Evolutionary conservation across 1,140 invertebrate species (phyloP).

Genomic region (Papilio polyxenes): DNA sequence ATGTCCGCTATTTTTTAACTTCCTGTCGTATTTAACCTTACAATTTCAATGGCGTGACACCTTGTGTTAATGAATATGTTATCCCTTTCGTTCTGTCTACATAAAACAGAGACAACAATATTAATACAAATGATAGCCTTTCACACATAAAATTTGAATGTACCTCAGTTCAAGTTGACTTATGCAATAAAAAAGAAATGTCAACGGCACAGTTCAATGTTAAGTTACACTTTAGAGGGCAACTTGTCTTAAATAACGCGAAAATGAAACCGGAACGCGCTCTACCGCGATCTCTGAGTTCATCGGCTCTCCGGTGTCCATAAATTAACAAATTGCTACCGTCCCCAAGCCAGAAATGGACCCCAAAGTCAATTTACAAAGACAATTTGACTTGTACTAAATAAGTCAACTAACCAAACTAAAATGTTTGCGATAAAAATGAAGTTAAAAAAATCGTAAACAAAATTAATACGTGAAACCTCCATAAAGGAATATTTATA

Average conservation of each 20-base stretch:
- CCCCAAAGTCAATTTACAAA: neutral
- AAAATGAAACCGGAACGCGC: conserved; percentile 47
- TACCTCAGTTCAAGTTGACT: neutral
- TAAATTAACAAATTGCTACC: conserved; percentile 33
- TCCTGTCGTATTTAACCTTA: neutral
- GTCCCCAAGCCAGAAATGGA: conserved; percentile 14
- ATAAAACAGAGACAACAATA: too few species aligned
- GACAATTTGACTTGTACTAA: neutral
- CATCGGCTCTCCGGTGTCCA: conserved; percentile 28
- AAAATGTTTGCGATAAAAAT: too few species aligned
- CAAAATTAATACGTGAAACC: too few species aligned
- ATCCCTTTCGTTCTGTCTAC: too few species aligned
- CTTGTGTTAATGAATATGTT: too few species aligned
- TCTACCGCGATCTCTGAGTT: conserved; percentile 40
- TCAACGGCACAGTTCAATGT: conserved; percentile 42
- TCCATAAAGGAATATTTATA: too few species aligned
- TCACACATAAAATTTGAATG: neutral
- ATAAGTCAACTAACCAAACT: neutral
- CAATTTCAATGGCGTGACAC: too few species aligned
- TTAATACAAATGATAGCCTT: neutral
- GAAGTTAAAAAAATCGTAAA: too few species aligned
- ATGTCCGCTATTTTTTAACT: neutral
- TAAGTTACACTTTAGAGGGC: conserved; percentile 45
- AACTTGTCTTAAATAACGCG: conserved; percentile 48
- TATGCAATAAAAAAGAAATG: conserved; percentile 40